These are phyloP conservation scores for Anguilla obscura DNA, from an alignment of 2,797 vertebrate species.

Conservation along the genomic window DNA sequence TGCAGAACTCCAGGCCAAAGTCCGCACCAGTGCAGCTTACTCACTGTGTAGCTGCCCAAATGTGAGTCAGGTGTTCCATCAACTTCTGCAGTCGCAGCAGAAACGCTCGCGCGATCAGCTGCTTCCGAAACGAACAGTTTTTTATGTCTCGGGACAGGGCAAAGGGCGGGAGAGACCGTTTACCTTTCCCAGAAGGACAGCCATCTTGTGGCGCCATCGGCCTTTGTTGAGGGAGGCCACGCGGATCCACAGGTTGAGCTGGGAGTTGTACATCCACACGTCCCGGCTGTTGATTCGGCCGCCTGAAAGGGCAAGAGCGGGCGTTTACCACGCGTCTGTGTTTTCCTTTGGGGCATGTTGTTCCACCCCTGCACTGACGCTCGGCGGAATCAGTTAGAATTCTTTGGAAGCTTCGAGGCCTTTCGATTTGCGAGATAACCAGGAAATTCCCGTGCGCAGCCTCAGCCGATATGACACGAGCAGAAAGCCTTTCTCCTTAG, in stretches of 20 bases:
- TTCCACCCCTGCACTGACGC: not conserved
- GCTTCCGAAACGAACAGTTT: not conserved
- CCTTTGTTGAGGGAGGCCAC: slow-evolving; percentile 98
- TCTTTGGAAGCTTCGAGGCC: not conserved
- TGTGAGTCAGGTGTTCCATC: not conserved
- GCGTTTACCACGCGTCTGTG: not conserved
- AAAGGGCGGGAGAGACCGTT: slow-evolving; percentile 51
- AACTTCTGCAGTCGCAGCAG: not conserved
- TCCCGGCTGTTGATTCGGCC: slow-evolving; percentile 97
- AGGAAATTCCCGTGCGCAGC: not conserved
- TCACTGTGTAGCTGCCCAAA: not conserved
- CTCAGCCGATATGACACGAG: not conserved
- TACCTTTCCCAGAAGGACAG: slow-evolving; percentile 96
- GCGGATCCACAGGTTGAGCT: slow-evolving; percentile 98
- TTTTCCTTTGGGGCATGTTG: not conserved
- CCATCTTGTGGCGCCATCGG: slow-evolving; percentile 99
- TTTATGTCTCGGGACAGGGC: not conserved
- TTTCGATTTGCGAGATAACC: not conserved
- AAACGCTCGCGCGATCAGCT: not conserved
- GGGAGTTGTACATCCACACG: slow-evolving; percentile 99
- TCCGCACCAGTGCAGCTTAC: not conserved
- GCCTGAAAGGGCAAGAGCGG: slow-evolving; percentile 68
- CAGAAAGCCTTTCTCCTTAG: not conserved
- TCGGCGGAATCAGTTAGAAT: not conserved
- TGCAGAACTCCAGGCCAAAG: not conserved